These are phyloP conservation scores for Heliconius erato DNA, from an alignment of 2,888 invertebrate species.

Conservation along the genomic window DNA sequence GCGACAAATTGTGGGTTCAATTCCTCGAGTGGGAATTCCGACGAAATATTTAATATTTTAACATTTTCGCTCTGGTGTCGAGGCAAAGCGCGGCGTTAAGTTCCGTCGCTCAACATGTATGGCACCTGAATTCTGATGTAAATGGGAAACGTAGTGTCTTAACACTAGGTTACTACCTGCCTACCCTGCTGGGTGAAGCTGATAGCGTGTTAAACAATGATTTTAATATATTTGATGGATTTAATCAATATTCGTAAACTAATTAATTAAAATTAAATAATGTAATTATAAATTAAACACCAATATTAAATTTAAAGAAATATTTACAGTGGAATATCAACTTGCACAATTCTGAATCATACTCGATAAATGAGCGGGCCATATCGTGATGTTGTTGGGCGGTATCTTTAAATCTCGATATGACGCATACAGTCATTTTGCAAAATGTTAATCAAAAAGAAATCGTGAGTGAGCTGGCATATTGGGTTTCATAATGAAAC, in stretches of 20 bases:
- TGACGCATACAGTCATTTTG: constrained; percentile 38
- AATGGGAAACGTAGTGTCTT: no score
- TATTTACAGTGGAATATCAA: constrained; percentile 6
- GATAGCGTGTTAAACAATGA: no score
- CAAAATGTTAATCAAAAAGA: constrained; percentile 37
- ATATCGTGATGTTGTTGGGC: constrained; percentile 38
- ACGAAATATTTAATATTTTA: no score
- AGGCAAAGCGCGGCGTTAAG: no score
- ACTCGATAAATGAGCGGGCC: constrained; percentile 38
- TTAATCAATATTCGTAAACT: not conserved
- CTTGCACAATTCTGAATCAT: constrained; percentile 45
- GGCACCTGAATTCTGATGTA: no score
- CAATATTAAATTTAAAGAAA: not conserved
- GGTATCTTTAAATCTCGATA: constrained; percentile 39
- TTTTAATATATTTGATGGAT: not conserved
- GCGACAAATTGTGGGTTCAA: not conserved
- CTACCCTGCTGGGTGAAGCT: no score
- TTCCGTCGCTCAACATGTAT: no score
- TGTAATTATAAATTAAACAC: not conserved
- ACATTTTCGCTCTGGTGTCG: no score
- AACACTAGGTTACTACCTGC: no score
- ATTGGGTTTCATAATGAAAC: constrained; percentile 19
- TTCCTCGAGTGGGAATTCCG: no score
- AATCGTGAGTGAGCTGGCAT: constrained; percentile 28
- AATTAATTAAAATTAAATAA: no score